Evolutionary conservation across 2,113 vertebrate genomes (phyloP).

Genomic region (Centropristis striata): DNA sequence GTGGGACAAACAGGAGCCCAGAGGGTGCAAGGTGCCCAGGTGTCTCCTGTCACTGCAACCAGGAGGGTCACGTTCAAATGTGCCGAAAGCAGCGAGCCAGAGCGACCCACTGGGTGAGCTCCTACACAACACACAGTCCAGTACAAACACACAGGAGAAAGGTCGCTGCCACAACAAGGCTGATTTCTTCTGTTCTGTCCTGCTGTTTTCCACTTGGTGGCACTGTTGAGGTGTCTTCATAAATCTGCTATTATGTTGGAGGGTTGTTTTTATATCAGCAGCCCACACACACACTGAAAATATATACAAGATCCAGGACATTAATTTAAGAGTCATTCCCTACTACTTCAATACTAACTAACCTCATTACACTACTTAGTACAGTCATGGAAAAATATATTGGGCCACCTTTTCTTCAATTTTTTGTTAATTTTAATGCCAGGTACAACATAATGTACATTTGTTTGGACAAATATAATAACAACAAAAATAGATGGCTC

Average conservation of each 20-base stretch:
- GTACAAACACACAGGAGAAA: neutral
- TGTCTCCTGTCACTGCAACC: constrained; percentile 66
- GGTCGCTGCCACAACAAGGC: no score
- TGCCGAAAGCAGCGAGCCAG: constrained; percentile 81
- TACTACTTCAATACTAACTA: no score
- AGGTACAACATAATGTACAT: no score
- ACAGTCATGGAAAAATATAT: no score
- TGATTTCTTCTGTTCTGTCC: neutral
- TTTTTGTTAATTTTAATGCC: no score
- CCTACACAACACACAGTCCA: neutral
- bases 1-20: constrained; percentile 69
- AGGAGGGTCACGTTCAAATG: constrained; percentile 88
- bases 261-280: neutral
- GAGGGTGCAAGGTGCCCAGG: constrained; percentile 71
- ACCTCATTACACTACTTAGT: neutral
- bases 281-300: neutral
- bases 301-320: neutral
- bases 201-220: constrained; percentile 72
- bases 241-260: neutral
- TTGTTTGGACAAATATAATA: no score
- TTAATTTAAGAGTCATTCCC: neutral
- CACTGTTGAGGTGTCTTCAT: constrained; percentile 64
- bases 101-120: constrained; percentile 82
- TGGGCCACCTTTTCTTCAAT: no score
- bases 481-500: no score